These are phyloP conservation scores for Liopterus haemorrhoidalis DNA, from an alignment of 2,888 invertebrate genomes.

Conservation along the genomic window DNA sequence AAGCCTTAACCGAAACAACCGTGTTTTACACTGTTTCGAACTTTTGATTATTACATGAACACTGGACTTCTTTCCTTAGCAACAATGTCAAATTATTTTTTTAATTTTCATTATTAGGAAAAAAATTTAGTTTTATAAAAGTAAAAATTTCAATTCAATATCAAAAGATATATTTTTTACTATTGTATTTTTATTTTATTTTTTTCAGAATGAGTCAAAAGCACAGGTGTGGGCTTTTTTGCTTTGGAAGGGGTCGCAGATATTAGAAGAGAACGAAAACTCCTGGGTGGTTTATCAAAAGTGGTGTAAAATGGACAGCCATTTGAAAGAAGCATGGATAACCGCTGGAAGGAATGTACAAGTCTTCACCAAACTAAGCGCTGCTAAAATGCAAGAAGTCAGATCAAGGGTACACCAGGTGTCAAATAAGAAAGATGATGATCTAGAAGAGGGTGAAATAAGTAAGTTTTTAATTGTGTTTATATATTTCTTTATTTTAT, in stretches of 20 bases:
- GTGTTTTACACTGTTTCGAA: too few relatives aligned
- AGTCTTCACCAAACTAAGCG: slow-evolving; percentile 59
- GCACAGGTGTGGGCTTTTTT: slow-evolving; percentile 82
- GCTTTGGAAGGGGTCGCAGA: slow-evolving; percentile 67
- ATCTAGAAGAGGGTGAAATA: slow-evolving; percentile 33
- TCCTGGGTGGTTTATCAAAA: slow-evolving; percentile 79
- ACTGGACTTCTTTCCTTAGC: too few relatives aligned
- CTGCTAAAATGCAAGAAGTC: slow-evolving; percentile 60
- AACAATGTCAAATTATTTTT: too few relatives aligned
- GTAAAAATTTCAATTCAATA: slow-evolving; percentile 8
- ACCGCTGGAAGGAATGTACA: slow-evolving; percentile 73
- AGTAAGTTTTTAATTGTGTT: slow-evolving; percentile 27
- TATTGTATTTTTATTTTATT: slow-evolving; percentile 10
- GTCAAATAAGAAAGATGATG: slow-evolving; percentile 24
- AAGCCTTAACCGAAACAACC: too few relatives aligned
- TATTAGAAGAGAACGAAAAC: slow-evolving; percentile 48
- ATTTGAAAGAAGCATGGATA: slow-evolving; percentile 71
- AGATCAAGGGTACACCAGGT: slow-evolving; percentile 24
- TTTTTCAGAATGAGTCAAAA: slow-evolving; percentile 62
- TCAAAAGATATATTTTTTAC: not conserved
- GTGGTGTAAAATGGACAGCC: slow-evolving; percentile 74
- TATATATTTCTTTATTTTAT: not conserved
- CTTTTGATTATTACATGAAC: too few relatives aligned
- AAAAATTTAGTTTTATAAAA: slow-evolving; percentile 1
- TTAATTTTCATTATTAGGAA: slow-evolving; percentile 8